Evolutionary conservation across 2,113 vertebrate species (phyloP).

Genomic region (Centrocercus urophasianus): DNA sequence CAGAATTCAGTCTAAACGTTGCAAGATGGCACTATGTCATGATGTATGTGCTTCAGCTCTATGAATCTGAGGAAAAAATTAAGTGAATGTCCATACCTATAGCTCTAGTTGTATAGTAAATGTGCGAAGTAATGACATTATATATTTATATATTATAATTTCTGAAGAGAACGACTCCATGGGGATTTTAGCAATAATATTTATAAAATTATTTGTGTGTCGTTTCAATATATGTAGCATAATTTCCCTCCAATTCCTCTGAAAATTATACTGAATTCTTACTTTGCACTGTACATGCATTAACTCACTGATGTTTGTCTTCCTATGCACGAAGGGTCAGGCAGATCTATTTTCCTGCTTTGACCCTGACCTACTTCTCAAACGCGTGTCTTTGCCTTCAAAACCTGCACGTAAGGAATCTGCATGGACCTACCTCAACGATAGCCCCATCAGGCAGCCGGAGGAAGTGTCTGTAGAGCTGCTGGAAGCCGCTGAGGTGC

Average conservation of each 20-base stretch:
- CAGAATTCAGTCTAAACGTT: neutral
- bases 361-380: neutral
- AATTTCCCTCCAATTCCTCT: conserved; percentile 34
- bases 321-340: neutral
- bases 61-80: neutral
- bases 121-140: neutral
- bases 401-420: neutral
- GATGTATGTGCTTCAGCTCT: neutral
- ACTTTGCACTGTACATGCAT: neutral
- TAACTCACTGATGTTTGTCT: conserved; percentile 21
- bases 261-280: conserved; percentile 14
- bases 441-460: conserved; percentile 87
- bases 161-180: neutral
- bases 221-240: neutral
- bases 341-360: neutral
- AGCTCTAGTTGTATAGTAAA: neutral
- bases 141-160: neutral
- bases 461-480: conserved; percentile 89
- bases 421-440: conserved; percentile 83
- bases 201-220: neutral
- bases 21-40: neutral
- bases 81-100: neutral
- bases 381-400: neutral
- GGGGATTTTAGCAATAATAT: neutral
- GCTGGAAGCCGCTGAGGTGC: conserved; percentile 83